phyloP scores from a whole-genome alignment of 1,140 invertebrate genomes.

The Drosophila neocordata region DNA sequence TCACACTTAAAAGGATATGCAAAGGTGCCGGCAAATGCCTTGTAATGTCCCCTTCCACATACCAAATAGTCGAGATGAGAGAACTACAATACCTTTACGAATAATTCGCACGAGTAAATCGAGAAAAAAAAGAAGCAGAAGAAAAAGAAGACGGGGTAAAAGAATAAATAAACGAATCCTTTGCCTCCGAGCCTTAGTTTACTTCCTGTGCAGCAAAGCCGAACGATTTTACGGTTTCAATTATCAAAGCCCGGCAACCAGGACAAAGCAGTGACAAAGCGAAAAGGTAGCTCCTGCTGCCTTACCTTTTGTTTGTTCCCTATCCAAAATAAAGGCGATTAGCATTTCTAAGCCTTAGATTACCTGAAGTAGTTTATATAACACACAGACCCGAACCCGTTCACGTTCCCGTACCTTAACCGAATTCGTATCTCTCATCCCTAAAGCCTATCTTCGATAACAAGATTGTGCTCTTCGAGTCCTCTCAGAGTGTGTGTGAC shows the following conservation, averaged over 20 bases:
- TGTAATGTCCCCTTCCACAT: conserved; percentile 17
- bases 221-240: conserved; percentile 76
- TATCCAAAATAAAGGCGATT: conserved; percentile 75
- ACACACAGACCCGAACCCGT: conserved; percentile 23
- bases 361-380: conserved; percentile 80
- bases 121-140: conserved; percentile 26
- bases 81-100: conserved; percentile 51
- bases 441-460: conserved; percentile 55
- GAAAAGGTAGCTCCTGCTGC: conserved; percentile 52
- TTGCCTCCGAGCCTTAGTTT: conserved; percentile 38
- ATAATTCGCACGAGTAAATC: conserved; percentile 76
- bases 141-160: neutral
- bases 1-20: conserved; percentile 45
- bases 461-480: conserved; percentile 48
- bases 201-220: conserved; percentile 58
- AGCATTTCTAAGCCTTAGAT: conserved; percentile 80
- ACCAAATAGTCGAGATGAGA: neutral
- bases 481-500: neutral
- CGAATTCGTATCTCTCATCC: neutral
- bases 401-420: neutral
- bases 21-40: conserved; percentile 48
- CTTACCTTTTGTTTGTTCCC: conserved; percentile 28
- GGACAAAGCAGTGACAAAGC: conserved; percentile 67
- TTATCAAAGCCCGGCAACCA: conserved; percentile 67
- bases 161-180: conserved; percentile 47